Base-by-base conservation (phyloP, 1,140 invertebrate species). In the Asobara japonica region DNA sequence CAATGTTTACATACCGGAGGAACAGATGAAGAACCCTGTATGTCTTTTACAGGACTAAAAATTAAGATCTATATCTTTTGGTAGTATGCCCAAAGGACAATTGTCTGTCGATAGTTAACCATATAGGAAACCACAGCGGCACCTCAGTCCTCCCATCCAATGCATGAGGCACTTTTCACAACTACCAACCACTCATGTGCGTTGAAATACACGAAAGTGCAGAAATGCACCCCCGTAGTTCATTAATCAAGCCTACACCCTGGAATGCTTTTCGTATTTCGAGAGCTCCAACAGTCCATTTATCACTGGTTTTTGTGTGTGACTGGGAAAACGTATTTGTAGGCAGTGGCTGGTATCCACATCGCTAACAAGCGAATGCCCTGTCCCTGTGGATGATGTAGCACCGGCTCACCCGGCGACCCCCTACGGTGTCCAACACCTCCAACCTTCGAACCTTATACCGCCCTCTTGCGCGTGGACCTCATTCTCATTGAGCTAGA, bases 331-430 rank as follows among this genome's bases (percentile, higher is more conserved):
- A 83, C 82, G 79, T 83, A 85, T 86, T 86, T 86, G 83, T 84
- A 84, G 82, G 81, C 80, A 83, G 84, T 83, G 80, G 82, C 83
- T 81, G 61, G 76, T 76, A 80, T 78, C 79, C 80, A 80, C 77
- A 79, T 83, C 83, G 83, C 83, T 86, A 85, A 85, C 84, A 86
- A 86, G 84, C 85, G 84, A 82, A 86, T 86, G 79, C 79, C 80
- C 84, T 86, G 84, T 85, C 84, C 83, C 80, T 80, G 82, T 73
- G 79, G 77, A 86, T 86, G 84, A 86, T 86, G 83, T 86, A 86
- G 84, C 83, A 86, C 84, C 84, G 76, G 74, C 82, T 78, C 82
- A 79, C 79, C 76, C 72, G 71, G 77, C 74, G 82, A 81, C 83
- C 84, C 84, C 84, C 84, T 86, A 85, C 76, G 79, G 84, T 77